Conservation (phyloP, 2,113 vertebrate genomes). For the Cyrtonyx montezumae region DNA sequence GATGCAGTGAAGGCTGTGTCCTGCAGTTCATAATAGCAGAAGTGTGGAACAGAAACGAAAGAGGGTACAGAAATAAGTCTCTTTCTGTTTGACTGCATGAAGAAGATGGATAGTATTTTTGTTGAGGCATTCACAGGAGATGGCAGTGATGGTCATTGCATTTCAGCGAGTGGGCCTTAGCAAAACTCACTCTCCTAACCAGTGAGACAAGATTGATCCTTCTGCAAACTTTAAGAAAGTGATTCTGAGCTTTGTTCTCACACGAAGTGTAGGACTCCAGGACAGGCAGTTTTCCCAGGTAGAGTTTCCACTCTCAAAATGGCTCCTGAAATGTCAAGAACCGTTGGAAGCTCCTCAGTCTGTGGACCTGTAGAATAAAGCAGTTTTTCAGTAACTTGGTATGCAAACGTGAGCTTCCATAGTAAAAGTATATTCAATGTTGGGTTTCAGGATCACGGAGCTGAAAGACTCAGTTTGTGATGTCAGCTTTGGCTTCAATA, state of each 20-base stretch:
- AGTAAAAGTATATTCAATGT: not conserved
- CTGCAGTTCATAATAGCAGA: not conserved
- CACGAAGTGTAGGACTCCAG: accelerated
- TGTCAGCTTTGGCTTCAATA: constrained; percentile 91
- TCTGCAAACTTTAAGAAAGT: accelerated
- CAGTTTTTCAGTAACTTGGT: not conserved
- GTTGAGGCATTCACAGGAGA: not conserved
- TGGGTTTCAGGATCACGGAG: constrained; percentile 84
- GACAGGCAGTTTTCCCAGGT: not conserved
- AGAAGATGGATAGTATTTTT: not conserved
- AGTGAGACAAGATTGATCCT: not conserved
- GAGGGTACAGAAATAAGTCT: not conserved
- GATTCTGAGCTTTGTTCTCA: not conserved
- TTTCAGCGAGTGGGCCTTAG: not conserved
- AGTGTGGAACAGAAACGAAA: not conserved
- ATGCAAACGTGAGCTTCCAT: not conserved
- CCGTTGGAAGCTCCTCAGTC: not conserved
- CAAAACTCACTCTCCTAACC: not conserved
- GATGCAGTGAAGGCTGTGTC: not conserved
- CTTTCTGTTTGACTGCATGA: not conserved
- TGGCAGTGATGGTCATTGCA: not conserved
- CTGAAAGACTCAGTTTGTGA: constrained; percentile 85
- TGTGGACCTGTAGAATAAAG: not conserved
- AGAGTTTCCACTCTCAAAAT: not conserved
- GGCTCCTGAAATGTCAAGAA: not conserved